These are phyloP conservation scores for Cyclophora punctaria DNA, from an alignment of 2,888 invertebrate genomes.

Conservation along the genomic window DNA sequence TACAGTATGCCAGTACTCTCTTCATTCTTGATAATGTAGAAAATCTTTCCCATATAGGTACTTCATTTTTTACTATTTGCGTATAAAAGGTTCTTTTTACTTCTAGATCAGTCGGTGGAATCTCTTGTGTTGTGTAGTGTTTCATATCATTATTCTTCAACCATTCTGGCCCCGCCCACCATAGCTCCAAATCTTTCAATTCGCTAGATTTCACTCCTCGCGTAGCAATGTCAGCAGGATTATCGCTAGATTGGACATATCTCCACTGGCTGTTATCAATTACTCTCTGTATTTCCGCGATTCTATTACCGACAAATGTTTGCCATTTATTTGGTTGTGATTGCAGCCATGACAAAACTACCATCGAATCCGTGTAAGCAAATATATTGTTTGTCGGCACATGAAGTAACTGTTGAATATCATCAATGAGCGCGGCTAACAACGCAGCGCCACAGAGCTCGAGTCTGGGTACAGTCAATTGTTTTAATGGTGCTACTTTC, in stretches of 20 bases:
- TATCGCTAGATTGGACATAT: conserved; percentile 7
- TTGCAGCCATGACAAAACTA: conserved; percentile 15
- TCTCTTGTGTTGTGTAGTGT: too few relatives aligned
- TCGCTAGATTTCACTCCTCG: conserved; percentile 4
- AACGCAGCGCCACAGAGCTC: conserved; percentile 21
- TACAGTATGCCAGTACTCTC: too few relatives aligned
- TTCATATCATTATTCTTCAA: not conserved
- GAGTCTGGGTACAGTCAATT: conserved; percentile 16
- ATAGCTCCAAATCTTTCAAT: not conserved
- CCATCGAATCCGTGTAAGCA: conserved; percentile 9
- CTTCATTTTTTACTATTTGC: too few relatives aligned
- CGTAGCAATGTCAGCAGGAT: conserved; percentile 13
- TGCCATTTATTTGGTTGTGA: conserved; percentile 8
- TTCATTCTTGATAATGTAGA: too few relatives aligned
- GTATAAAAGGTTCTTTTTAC: too few relatives aligned
- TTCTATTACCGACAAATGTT: conserved; percentile 12
- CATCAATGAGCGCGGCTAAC: conserved; percentile 1
- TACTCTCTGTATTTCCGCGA: conserved; percentile 4
- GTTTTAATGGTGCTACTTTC: conserved; percentile 20
- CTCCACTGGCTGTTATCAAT: conserved; percentile 5
- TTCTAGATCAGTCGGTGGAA: too few relatives aligned
- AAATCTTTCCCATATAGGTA: too few relatives aligned
- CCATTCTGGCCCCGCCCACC: conserved; percentile 5
- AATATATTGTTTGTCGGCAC: too few relatives aligned
- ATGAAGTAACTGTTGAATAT: too few relatives aligned